Conservation (phyloP, 1,140 invertebrate genomes). For the Lasioglossum albipes region DNA sequence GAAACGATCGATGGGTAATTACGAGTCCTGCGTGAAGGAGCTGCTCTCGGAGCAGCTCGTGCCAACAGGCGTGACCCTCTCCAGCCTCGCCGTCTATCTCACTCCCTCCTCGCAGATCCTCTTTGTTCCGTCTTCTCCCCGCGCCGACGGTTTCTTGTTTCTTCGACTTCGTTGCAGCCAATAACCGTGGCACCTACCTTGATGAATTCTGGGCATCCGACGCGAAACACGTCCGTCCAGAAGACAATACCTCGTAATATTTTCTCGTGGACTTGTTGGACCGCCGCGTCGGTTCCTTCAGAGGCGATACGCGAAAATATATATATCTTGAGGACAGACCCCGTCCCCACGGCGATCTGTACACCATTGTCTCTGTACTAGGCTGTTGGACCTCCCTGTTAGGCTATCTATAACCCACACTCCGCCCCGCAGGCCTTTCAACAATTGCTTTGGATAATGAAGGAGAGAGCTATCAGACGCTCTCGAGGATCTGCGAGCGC, state of each 20-base stretch:
- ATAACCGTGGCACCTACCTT: constrained; percentile 70
- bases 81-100: constrained; percentile 15
- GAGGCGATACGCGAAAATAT: neutral
- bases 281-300: neutral
- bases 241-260: constrained; percentile 32
- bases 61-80: constrained; percentile 75
- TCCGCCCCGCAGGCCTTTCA: neutral
- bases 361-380: constrained; percentile 12
- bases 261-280: constrained; percentile 12
- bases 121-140: constrained; percentile 36
- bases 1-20: constrained; percentile 73
- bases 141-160: constrained; percentile 13
- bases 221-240: constrained; percentile 19
- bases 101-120: constrained; percentile 54
- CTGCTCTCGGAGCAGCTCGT: constrained; percentile 74
- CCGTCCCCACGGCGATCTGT: neutral
- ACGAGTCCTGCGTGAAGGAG: constrained; percentile 76
- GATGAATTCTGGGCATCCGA: constrained; percentile 63
- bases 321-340: neutral
- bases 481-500: too few relatives aligned
- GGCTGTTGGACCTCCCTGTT: constrained; percentile 3
- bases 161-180: constrained; percentile 57
- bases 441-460: neutral
- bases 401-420: neutral
- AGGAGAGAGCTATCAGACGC: too few relatives aligned